Evolutionary conservation across 1,140 invertebrate species (phyloP).

Genomic region (Heliconius melpomene): DNA sequence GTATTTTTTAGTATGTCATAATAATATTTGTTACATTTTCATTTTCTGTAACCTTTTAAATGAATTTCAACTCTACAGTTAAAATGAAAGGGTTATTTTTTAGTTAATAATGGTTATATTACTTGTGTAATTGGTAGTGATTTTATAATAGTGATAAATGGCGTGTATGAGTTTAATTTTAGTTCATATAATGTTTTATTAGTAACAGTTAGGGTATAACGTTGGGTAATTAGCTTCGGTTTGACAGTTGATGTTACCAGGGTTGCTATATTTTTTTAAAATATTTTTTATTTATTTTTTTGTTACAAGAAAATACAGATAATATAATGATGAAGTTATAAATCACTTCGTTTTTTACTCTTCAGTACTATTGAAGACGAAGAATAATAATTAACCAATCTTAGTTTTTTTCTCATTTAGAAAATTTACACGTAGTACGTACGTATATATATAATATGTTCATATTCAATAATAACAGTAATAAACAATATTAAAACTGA

Average conservation of each 20-base stretch:
- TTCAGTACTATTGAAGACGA: too few relatives aligned
- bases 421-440: too few relatives aligned
- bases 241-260: conserved; percentile 33
- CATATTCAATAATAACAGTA: too few relatives aligned
- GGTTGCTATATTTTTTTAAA: background rate
- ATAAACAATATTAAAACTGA: too few relatives aligned
- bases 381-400: too few relatives aligned
- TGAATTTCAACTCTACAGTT: conserved; percentile 35
- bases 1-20: conserved; percentile 33
- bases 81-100: background rate
- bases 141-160: conserved; percentile 66
- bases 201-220: conserved; percentile 42
- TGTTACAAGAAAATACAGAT: background rate
- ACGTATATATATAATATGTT: too few relatives aligned
- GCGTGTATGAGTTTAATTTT: conserved; percentile 48
- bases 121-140: conserved; percentile 57
- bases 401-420: too few relatives aligned
- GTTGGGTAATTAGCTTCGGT: conserved; percentile 40
- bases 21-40: conserved; percentile 26
- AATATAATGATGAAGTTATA: too few relatives aligned
- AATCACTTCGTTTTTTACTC: too few relatives aligned
- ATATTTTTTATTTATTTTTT: background rate
- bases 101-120: conserved; percentile 27
- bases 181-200: conserved; percentile 56
- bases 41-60: conserved; percentile 21